Percentiles rank a stretch among this genome's conserved stretches.
Evolutionary conservation across 2,797 vertebrate species (phyloP).

Genomic region (Catostomus latipinnis): DNA sequence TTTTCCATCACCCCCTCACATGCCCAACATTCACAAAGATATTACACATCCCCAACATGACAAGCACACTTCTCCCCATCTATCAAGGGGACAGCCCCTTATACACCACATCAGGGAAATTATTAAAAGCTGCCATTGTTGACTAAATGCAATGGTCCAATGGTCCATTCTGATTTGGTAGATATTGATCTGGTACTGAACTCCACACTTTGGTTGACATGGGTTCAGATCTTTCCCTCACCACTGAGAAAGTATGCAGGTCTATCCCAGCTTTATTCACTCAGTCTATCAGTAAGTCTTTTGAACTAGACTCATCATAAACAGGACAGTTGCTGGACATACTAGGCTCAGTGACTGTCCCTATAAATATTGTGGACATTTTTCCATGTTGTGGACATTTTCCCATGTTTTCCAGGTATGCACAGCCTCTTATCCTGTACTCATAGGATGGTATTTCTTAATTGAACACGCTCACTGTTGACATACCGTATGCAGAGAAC

Average conservation of each 20-base stretch:
- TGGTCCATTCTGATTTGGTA: not conserved
- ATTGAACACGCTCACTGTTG: not conserved
- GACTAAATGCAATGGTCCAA: constrained; percentile 26
- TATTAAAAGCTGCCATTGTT: not conserved
- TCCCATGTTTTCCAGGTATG: too few relatives aligned
- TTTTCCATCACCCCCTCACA: not conserved
- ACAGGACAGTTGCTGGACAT: constrained; percentile 31
- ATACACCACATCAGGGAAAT: not conserved
- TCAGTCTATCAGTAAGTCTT: constrained; percentile 17
- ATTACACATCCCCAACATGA: not conserved
- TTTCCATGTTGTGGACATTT: too few relatives aligned
- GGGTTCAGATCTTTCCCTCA: not conserved
- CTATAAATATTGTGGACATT: too few relatives aligned
- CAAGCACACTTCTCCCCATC: constrained; percentile 5
- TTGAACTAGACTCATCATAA: constrained; percentile 2
- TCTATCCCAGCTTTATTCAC: not conserved
- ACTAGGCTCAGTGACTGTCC: not conserved
- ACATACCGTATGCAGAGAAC: not conserved
- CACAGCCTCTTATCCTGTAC: too few relatives aligned
- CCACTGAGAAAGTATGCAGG: not conserved
- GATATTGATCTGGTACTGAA: not conserved
- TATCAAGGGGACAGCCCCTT: not conserved
- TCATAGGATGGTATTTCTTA: not conserved
- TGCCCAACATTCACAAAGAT: not conserved
- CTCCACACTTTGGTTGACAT: not conserved